Evolutionary conservation across 2,113 vertebrate genomes (phyloP).

Genomic region (Holacanthus passer): DNA sequence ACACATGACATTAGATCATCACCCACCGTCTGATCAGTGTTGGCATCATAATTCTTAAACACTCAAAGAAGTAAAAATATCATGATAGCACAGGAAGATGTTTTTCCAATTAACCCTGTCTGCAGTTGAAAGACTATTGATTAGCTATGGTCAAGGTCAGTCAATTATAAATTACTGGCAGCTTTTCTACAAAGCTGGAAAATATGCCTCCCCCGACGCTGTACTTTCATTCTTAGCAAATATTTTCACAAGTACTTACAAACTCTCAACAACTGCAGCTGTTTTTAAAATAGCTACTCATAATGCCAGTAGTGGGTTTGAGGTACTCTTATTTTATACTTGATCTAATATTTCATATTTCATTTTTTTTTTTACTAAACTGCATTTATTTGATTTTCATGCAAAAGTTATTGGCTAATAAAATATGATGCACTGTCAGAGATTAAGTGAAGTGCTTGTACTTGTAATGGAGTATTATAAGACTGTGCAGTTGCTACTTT

Average conservation of each 20-base stretch:
- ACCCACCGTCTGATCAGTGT: neutral
- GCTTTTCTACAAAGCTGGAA: neutral
- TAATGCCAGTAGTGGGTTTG: neutral
- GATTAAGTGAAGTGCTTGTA: too few species aligned
- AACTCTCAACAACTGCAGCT: neutral
- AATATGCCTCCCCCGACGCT: neutral
- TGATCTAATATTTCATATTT: too few species aligned
- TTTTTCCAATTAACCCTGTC: neutral
- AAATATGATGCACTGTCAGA: too few species aligned
- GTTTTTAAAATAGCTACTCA: neutral
- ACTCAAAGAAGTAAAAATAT: neutral
- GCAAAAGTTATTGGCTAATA: too few species aligned
- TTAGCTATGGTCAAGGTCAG: neutral
- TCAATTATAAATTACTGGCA: neutral
- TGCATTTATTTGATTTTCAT: too few species aligned
- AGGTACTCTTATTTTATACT: neutral
- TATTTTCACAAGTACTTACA: slow-evolving; percentile 14
- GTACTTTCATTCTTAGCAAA: neutral
- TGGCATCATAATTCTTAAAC: neutral
- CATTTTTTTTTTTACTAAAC: too few species aligned
- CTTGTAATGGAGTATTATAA: too few species aligned
- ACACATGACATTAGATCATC: neutral
- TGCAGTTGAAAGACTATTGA: neutral
- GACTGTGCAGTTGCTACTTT: too few species aligned
- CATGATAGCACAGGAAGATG: too few species aligned